These are phyloP conservation scores for Stenotaenia linearis DNA, from an alignment of 2,888 invertebrate species.

Conservation along the genomic window DNA sequence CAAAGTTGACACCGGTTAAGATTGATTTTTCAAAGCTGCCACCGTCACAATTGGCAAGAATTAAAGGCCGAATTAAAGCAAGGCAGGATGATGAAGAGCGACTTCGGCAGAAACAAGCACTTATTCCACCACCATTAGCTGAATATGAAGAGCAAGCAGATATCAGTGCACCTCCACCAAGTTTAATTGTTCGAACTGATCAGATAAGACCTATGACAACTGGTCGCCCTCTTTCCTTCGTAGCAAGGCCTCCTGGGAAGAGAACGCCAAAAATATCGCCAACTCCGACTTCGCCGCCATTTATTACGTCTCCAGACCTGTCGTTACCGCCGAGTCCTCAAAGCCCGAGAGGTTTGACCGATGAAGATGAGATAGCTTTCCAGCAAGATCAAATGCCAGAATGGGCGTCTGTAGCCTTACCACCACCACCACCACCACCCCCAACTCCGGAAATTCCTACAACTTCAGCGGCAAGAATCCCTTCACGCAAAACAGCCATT, in stretches of 20 bases:
- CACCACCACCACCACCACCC: not conserved
- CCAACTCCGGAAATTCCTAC: not conserved
- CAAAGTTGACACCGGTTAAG: not conserved
- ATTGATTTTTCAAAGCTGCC: not conserved
- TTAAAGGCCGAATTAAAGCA: not conserved
- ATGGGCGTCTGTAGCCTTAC: not conserved
- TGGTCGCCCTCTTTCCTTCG: too few relatives aligned
- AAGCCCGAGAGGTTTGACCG: not conserved
- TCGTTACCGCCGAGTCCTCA: not conserved
- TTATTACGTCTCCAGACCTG: not conserved
- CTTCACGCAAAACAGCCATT: not conserved
- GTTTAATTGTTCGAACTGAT: too few relatives aligned
- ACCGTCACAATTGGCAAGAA: not conserved
- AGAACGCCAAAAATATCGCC: too few relatives aligned
- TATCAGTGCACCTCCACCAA: not conserved
- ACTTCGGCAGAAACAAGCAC: not conserved
- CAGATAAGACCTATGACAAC: too few relatives aligned
- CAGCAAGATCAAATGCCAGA: not conserved
- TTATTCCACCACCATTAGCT: not conserved
- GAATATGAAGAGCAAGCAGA: not conserved
- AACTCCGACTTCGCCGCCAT: too few relatives aligned
- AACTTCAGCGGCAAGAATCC: not conserved
- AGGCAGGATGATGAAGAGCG: not conserved
- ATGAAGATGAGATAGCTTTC: not conserved
- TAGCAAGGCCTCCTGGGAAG: too few relatives aligned